Conservation (phyloP, 2,113 vertebrate genomes). For the Catharus fuscescens region DNA sequence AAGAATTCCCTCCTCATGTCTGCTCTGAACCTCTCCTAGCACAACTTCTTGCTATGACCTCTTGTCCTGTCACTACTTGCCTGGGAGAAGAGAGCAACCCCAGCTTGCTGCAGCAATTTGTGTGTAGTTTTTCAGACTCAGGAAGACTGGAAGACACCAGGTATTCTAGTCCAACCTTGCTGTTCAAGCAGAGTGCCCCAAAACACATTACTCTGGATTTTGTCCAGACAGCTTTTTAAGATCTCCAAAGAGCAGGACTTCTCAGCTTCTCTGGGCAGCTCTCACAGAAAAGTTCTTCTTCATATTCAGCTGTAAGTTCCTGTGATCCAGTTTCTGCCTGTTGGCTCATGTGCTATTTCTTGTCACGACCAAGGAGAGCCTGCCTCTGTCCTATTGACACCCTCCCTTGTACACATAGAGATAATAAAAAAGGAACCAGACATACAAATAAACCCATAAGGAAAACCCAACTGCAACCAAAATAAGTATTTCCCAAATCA, state of each 20-base stretch:
- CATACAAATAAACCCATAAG: neutral
- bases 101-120: neutral
- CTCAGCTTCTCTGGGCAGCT: neutral
- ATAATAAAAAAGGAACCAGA: neutral
- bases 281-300: neutral
- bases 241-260: neutral
- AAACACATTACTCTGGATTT: neutral
- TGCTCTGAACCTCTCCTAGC: neutral
- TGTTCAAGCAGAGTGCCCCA: neutral
- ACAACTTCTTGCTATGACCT: neutral
- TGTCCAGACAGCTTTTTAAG: neutral
- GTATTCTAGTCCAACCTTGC: accelerated
- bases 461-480: accelerated
- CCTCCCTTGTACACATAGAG: neutral
- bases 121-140: neutral
- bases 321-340: neutral
- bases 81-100: neutral
- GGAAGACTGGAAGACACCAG: neutral
- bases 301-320: neutral
- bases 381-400: neutral
- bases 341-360: neutral
- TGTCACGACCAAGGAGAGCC: neutral
- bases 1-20: neutral
- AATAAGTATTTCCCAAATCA: neutral
- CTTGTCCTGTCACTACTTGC: too few relatives aligned